Base-by-base conservation (phyloP, 2,113 vertebrate genomes). In the Myocastor coypus region DNA sequence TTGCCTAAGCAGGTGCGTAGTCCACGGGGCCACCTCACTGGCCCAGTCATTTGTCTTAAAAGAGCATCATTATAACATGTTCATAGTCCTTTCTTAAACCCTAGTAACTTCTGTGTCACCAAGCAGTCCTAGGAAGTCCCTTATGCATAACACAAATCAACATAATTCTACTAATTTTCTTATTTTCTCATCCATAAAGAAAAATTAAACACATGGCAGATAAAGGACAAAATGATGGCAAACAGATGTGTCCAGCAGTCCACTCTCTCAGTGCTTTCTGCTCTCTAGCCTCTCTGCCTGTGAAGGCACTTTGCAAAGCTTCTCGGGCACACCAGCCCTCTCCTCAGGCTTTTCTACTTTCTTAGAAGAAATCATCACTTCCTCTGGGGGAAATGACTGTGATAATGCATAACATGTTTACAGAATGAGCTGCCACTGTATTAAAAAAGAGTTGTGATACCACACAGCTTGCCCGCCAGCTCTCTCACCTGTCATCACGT, bases 91-190 rank as follows among this genome's bases (percentile, higher is more conserved):
- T 64, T 42, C 83, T 92, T 73, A 92, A 85, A 61, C 5, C 46
- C 37, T 40, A 64, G 63, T 42, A 16, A 26, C n/a, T 1, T 89
- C 63, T 68, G 28, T 55, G 14, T 73, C 55, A 73, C 52, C 30
- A 30, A 93, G 13, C 20, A 92, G 37, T 26, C 30, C 32, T 34
- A 83, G 4, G 66, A 13, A 68, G 42, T 89, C 17, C 32, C 52
- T 30, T 73, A 14, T 71, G 26, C 37, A 81, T 55, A 94, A 94
- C 30, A 92, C n/a, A 83, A 92, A 32, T 9, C n/a, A 86, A 42
- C 8, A 89, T 5, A 16, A 84, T 9, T 77, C 94, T 57, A 92
- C 83, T 85, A 68, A 46, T 46, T 59, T 78, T 90, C 91, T 20
- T 89, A 22, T 82, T 69, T 93, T 81, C 37, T 86, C 28, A 30